A percentile compares a stretch with the other conserved stretches of the same genome.
Conservation (phyloP, 1,140 invertebrate genomes). For the Platyscapa corneri region DNA sequence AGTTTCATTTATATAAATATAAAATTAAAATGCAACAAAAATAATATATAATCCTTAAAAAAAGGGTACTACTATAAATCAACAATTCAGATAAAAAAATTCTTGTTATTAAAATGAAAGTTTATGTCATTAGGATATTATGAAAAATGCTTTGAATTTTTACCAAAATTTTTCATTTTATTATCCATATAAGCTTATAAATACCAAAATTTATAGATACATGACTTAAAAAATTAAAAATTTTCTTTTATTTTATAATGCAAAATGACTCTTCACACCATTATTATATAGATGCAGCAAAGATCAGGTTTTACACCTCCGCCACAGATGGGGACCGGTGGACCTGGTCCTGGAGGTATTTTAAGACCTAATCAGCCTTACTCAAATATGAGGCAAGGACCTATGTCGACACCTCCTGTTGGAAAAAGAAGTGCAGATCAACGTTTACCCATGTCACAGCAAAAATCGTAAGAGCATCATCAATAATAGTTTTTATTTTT, state of each 20-base stretch:
- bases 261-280: too few relatives aligned
- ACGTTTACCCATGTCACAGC: slow-evolving; percentile 77
- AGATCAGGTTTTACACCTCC: slow-evolving; percentile 75
- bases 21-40: not conserved
- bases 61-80: not conserved
- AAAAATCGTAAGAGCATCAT: slow-evolving; percentile 77
- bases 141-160: too few relatives aligned
- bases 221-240: too few relatives aligned
- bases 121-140: too few relatives aligned
- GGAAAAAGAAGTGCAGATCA: slow-evolving; percentile 79
- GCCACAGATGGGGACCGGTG: slow-evolving; percentile 72
- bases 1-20: not conserved
- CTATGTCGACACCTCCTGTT: slow-evolving; percentile 75
- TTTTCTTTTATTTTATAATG: too few relatives aligned
- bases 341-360: slow-evolving; percentile 75
- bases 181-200: too few relatives aligned
- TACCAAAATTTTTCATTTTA: too few relatives aligned
- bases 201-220: too few relatives aligned
- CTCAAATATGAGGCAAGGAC: slow-evolving; percentile 77
- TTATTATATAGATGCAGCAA: slow-evolving; percentile 70
- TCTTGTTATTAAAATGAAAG: too few relatives aligned
- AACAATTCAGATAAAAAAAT: not conserved
- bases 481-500: slow-evolving; percentile 53
- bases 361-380: slow-evolving; percentile 77
- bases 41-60: not conserved